These are phyloP conservation scores for Eumerus sabulonum DNA, from an alignment of 2,888 invertebrate species.

Conservation along the genomic window DNA sequence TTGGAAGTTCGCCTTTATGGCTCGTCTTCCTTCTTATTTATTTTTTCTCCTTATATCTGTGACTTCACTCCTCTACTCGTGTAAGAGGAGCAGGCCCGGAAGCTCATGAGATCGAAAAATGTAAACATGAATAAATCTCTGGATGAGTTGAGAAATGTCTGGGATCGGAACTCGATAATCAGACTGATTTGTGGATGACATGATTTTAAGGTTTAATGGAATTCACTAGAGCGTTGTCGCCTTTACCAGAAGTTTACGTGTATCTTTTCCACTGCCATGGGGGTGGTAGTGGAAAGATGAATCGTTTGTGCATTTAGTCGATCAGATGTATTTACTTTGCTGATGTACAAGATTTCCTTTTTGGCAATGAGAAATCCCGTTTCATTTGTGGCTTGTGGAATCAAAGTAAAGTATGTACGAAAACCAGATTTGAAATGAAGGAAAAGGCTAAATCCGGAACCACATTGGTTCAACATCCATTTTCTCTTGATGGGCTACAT, in stretches of 20 bases:
- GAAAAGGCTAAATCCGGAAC: too few species aligned
- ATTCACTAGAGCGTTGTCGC: conserved; percentile 40
- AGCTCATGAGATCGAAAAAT: neutral
- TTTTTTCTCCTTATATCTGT: conserved; percentile 14
- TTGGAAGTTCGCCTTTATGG: conserved; percentile 28
- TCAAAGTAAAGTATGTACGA: too few species aligned
- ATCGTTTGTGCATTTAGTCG: neutral
- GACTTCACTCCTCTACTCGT: neutral
- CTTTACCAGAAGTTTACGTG: conserved; percentile 35
- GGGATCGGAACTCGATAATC: conserved; percentile 43
- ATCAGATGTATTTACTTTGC: conserved; percentile 24
- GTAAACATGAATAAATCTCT: neutral
- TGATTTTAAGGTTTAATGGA: conserved; percentile 55
- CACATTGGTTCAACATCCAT: too few species aligned
- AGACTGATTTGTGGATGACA: conserved; percentile 49
- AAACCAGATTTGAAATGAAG: too few species aligned
- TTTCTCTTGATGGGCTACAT: too few species aligned
- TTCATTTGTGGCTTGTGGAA: too few species aligned
- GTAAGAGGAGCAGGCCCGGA: neutral
- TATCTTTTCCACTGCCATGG: too few species aligned
- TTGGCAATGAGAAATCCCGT: too few species aligned
- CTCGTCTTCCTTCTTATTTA: conserved; percentile 2
- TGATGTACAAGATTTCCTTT: conserved; percentile 20
- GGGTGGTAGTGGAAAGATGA: neutral
- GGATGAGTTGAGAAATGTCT: conserved; percentile 5